Base-by-base conservation (phyloP, 2,113 vertebrate genomes). In the Rhea pennata region DNA sequence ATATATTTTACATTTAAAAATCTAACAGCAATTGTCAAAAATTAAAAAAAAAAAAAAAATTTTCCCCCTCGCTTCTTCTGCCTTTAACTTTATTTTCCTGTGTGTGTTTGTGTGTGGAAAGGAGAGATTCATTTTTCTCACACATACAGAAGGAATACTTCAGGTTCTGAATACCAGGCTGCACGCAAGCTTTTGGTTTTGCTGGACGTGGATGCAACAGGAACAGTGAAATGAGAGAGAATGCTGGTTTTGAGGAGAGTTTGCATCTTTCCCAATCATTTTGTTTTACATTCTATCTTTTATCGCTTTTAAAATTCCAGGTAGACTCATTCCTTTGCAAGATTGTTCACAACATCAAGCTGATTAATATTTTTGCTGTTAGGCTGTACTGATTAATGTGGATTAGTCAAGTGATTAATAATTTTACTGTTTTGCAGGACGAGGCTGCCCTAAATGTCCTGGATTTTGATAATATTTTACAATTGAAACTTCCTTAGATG, bases 371-470 rank as follows among this genome's bases (percentile, higher is more conserved):
- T 96, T 95, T 96, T 76, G 90, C 78, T 91, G 94, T 31, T 21
- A 96, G 87, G 79, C 92, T 96, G 69, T 81, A 80, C 95, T 98
- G 97, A 98, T 97, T 97, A 97, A 97, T 93, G 95, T 92, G 96
- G 87, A 96, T 97, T 96, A 97, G 96, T 96, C 91, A 96, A 93
- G 93, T 97, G 98, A 98, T 97, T 98, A 98, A 95, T 96, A 97
- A 96, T 85, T 86, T 91, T 84, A 97, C 90, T 92, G 90, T 84
- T 97, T 90, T 89, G 76, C 81, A 97, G 67, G 91, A 95, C 92
- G 53, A 93, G 80, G 70, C 84, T 95, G 94, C 58, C 87, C 82
- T 88, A 89, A 97, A 90, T 11, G 2, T 87, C 90, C 93, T 88
- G 70, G 70, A 92, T 93, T 96, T 89, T 71, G 87, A 97, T 42